Base-by-base conservation (phyloP, 2,888 invertebrate species). In the Drosophila borealis region DNA sequence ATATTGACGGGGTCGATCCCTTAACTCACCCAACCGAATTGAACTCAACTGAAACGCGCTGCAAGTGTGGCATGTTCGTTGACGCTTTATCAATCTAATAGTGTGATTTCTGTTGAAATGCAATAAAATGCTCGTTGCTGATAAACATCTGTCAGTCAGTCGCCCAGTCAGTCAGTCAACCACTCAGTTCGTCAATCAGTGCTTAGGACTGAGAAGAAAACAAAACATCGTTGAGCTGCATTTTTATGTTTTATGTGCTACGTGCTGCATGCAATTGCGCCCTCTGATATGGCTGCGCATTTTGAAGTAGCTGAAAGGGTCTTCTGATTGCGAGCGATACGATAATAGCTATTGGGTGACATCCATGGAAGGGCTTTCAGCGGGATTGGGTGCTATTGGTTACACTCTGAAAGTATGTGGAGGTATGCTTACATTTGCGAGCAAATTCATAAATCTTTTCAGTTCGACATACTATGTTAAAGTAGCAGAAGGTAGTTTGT, bases 101-200 rank as follows among this genome's bases (percentile, higher is more conserved):
- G 80, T 82, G 70, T 78, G 81, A 72, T 80, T 80, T 86, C 83
- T 74, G 71, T 69, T 62, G 86, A 84, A 84, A 82, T 63, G 86
- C 70, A 57, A 78, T 84, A 86, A 84, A 88, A 80, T 72, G 55
- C 67, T 68, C 75, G 56, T 56, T 49, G 72, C 72, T 74, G 83
- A 84, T 85, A 84, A 85, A 69, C 80, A 84, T 84, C 83, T 75
- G 88, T 79, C 80, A 76, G 57, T 53, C 67, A 51, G 63, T 56
- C 65, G 19, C 53, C 37, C 60, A 19, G 49, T 56, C 51, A 9
- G 70, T 37, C 50, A 11, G 21, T 50, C 50, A 50, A 57, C 73
- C 69, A 67, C 33, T 60, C 66, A 37, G 61, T 63, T 59, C 39
- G 69, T 64, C 74, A 74, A 74, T 74, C 77, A 67, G 45, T 60